phyloP scores from a whole-genome alignment of 2,888 invertebrate species.

The Andricus quercusramuli region DNA sequence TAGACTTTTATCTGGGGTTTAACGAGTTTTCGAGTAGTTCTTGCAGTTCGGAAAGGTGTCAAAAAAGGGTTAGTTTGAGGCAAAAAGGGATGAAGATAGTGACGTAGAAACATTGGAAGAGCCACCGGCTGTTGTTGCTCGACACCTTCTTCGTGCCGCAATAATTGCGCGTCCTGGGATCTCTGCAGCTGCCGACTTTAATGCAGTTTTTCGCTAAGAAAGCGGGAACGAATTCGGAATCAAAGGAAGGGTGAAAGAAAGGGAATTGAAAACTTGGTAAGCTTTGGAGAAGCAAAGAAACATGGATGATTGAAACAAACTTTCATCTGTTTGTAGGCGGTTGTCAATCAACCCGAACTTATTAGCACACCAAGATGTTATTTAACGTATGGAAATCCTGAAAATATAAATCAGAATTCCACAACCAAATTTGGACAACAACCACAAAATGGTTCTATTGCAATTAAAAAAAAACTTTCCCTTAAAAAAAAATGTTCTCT shows the following conservation, averaged over 20 bases:
- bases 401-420: too few species aligned
- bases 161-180: constrained; percentile 51
- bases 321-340: background rate
- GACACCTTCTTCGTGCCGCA: constrained; percentile 49
- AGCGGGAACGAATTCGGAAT: constrained; percentile 11
- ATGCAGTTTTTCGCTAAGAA: constrained; percentile 39
- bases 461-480: too few species aligned
- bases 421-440: too few species aligned
- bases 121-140: constrained; percentile 46
- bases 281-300: constrained; percentile 18
- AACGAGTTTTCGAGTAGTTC: constrained; percentile 46
- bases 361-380: background rate
- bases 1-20: constrained; percentile 49
- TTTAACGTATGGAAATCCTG: too few species aligned
- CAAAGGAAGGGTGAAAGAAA: background rate
- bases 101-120: constrained; percentile 25
- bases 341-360: background rate
- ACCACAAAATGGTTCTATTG: too few species aligned
- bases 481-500: too few species aligned
- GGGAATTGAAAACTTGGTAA: constrained; percentile 37
- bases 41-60: background rate
- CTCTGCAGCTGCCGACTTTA: constrained; percentile 46
- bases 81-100: constrained; percentile 38
- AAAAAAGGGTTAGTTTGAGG: background rate
- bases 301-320: background rate